Evolutionary conservation across 2,113 vertebrate species (phyloP), one percentile per base, ranked within the genome.

Genomic region (Apeltes quadracus): DNA sequence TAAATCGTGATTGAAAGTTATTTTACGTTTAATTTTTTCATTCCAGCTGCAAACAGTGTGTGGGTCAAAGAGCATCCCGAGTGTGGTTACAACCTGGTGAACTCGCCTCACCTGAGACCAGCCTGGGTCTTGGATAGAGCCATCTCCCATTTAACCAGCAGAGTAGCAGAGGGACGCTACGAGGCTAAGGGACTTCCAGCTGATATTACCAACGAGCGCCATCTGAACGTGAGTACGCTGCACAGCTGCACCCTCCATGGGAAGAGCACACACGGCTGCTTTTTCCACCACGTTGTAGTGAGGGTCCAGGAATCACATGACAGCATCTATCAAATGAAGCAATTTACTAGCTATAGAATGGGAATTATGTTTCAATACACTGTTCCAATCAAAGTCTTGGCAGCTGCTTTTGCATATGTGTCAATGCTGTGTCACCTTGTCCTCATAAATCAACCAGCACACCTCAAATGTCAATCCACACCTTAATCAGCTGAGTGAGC

Each of bases 111-210:
- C 73, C 82, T 92, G 57, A 75, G 87, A 7, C 88, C 91, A 3
- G 86, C 91, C 81, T 92, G 91, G 91, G 77, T 92, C 0, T 66
- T 92, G 23, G 91, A 92, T 65, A 59, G 91, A 78, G 89, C 89
- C 1, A 22, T 92, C 20, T 85, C 79, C 15, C 91, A 92, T 75
- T 27, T 92, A 12, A 91, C 87, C 71, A 85, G 80, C 41, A 12
- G 86, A 6, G 22, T 91, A 0, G 80, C 74, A 39, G 81, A 86
- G 0, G 89, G 91, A 12, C 82, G 75, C 61, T 92, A 92, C 71
- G 4, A 51, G 7, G 81, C 61, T 25, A 80, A 82, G 55, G 89
- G 89, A 23, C 88, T 92, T 48, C 79, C 91, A 58, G 68, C 87
- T 20, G 38, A 88, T 12, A 85, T 92, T 0, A 88, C 84, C 62